Percentiles rank a stretch among this genome's conserved stretches.
Conservation (phyloP, 1,140 invertebrate genomes). For the Palaemon carinicauda region DNA sequence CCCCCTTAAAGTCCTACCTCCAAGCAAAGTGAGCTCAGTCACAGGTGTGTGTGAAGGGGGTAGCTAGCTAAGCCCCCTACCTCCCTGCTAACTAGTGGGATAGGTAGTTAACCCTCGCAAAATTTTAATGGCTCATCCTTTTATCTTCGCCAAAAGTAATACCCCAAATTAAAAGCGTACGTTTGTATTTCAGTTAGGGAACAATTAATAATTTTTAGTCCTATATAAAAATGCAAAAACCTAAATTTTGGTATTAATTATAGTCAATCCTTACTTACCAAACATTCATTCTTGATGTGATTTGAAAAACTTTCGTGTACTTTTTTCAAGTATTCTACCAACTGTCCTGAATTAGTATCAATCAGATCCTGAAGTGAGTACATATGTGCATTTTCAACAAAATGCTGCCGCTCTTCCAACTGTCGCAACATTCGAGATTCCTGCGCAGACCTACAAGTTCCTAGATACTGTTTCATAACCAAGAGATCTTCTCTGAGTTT, state of each 20-base stretch:
- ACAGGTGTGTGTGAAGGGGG: too few relatives aligned
- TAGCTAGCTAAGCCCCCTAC: too few relatives aligned
- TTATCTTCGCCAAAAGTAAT: too few relatives aligned
- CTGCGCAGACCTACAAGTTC: slow-evolving; percentile 78
- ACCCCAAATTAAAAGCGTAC: too few relatives aligned
- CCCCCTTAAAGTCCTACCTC: too few relatives aligned
- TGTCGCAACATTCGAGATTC: slow-evolving; percentile 74
- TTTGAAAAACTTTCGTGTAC: slow-evolving; percentile 73
- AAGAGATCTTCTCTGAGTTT: slow-evolving; percentile 75
- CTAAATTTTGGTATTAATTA: not conserved
- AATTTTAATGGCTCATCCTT: too few relatives aligned
- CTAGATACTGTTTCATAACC: slow-evolving; percentile 81
- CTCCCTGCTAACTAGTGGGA: too few relatives aligned
- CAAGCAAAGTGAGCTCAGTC: too few relatives aligned
- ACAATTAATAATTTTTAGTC: too few relatives aligned
- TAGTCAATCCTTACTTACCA: slow-evolving; percentile 65
- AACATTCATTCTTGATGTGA: slow-evolving; percentile 79
- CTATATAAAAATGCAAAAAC: too few relatives aligned
- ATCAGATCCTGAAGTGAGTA: slow-evolving; percentile 82
- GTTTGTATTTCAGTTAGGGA: too few relatives aligned
- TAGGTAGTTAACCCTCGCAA: too few relatives aligned
- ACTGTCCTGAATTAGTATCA: slow-evolving; percentile 73
- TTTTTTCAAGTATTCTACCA: slow-evolving; percentile 74
- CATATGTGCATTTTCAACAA: slow-evolving; percentile 75
- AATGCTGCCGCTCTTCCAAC: slow-evolving; percentile 74